These are phyloP conservation scores for Torymus auratus DNA, from an alignment of 2,888 invertebrate genomes.

Conservation along the genomic window DNA sequence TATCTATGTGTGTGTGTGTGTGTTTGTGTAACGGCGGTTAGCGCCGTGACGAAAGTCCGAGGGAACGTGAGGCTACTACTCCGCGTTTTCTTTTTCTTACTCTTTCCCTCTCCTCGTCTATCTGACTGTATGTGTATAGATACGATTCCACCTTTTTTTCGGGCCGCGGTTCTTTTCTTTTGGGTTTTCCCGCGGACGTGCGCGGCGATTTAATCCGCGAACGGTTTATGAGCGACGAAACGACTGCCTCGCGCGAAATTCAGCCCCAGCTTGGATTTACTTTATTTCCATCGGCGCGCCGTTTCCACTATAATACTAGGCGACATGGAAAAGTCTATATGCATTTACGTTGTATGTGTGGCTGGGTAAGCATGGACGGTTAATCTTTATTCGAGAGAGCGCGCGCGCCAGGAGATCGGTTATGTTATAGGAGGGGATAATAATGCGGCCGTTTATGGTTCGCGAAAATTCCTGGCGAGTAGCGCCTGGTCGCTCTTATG, in stretches of 20 bases:
- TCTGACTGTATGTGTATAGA: too few species aligned
- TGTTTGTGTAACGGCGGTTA: slow-evolving; percentile 41
- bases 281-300: slow-evolving; percentile 7
- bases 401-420: too few species aligned
- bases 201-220: slow-evolving; percentile 48
- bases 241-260: slow-evolving; percentile 34
- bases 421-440: too few species aligned
- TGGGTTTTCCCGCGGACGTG: slow-evolving; percentile 14
- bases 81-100: neutral
- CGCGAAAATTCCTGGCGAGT: too few species aligned
- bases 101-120: too few species aligned
- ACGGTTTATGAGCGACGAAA: slow-evolving; percentile 42
- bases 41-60: slow-evolving; percentile 30
- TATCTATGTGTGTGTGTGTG: neutral
- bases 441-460: too few species aligned
- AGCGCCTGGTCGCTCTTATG: too few species aligned
- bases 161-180: neutral
- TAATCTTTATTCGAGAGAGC: too few species aligned
- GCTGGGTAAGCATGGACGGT: too few species aligned
- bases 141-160: slow-evolving; percentile 22
- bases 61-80: slow-evolving; percentile 14
- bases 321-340: too few species aligned
- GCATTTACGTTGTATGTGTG: too few species aligned
- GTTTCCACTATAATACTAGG: too few species aligned
- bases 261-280: slow-evolving; percentile 14